phyloP scores from a whole-genome alignment of 2,113 vertebrate genomes.

The Tragulus kanchil region DNA sequence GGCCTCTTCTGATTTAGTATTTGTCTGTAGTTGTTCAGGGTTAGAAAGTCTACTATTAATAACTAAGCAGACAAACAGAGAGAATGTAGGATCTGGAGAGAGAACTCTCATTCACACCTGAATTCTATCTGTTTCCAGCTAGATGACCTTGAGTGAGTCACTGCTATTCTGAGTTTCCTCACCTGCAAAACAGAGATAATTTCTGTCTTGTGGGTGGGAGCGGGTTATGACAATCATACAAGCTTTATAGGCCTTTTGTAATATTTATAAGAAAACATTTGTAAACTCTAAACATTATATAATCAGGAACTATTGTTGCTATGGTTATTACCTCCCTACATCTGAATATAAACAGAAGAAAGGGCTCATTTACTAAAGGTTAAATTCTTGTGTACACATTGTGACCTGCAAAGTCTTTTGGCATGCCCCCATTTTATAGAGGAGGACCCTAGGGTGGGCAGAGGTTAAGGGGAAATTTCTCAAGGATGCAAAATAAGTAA shows the following conservation, averaged over 20 bases:
- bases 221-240: neutral
- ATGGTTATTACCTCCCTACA: too few relatives aligned
- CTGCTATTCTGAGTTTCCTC: neutral
- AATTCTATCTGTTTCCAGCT: neutral
- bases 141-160: neutral
- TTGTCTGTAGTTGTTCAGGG: neutral
- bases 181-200: neutral
- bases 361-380: neutral
- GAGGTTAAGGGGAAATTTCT: neutral
- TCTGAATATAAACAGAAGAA: neutral
- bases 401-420: neutral
- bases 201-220: neutral
- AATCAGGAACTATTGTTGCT: neutral
- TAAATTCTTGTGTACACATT: fast-evolving
- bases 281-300: neutral
- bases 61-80: neutral
- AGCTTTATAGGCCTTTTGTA: neutral
- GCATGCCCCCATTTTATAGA: neutral
- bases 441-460: neutral
- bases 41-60: neutral
- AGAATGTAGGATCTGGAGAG: neutral
- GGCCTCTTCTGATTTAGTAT: neutral
- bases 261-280: neutral
- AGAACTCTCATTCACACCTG: neutral
- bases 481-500: neutral